phyloP scores from a whole-genome alignment of 2,888 invertebrate genomes.

The Dicyrtoma fusca region DNA sequence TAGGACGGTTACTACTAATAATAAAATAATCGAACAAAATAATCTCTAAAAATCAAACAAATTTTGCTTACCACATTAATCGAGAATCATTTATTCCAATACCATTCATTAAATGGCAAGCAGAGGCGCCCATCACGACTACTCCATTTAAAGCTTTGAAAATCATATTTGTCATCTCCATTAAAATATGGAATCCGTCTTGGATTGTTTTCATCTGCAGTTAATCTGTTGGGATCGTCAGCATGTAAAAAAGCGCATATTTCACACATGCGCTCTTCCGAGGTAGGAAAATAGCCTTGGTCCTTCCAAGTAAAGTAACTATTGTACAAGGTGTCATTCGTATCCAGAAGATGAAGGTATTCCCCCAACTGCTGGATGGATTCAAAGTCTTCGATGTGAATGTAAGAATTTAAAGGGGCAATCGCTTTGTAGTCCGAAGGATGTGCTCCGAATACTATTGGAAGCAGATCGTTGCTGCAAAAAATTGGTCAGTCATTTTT shows the following conservation, averaged over 20 bases:
- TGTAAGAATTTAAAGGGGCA: conserved; percentile 11
- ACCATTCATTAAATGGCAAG: background rate
- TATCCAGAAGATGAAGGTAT: background rate
- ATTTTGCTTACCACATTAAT: too few species aligned
- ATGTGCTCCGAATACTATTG: conserved; percentile 1
- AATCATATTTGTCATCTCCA: background rate
- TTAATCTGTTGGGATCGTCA: too few species aligned
- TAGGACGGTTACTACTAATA: too few species aligned
- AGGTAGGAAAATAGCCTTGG: background rate
- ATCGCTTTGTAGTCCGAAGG: conserved; percentile 12
- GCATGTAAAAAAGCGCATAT: background rate
- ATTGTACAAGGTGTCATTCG: conserved; percentile 24
- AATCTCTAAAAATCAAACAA: too few species aligned
- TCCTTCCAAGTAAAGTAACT: conserved; percentile 22
- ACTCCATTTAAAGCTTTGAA: background rate
- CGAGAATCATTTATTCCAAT: conserved; percentile 19
- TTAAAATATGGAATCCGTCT: background rate
- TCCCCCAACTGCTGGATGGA: background rate
- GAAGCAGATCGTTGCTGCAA: conserved; percentile 16
- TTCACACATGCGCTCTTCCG: background rate
- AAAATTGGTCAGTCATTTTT: too few species aligned
- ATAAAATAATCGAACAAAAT: too few species aligned
- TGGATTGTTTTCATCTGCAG: too few species aligned
- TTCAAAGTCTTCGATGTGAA: conserved; percentile 20
- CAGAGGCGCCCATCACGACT: background rate